Evolutionary conservation across 2,797 vertebrate species (phyloP), one percentile per base, ranked within the genome.

Genomic region (Dryobates pubescens): DNA sequence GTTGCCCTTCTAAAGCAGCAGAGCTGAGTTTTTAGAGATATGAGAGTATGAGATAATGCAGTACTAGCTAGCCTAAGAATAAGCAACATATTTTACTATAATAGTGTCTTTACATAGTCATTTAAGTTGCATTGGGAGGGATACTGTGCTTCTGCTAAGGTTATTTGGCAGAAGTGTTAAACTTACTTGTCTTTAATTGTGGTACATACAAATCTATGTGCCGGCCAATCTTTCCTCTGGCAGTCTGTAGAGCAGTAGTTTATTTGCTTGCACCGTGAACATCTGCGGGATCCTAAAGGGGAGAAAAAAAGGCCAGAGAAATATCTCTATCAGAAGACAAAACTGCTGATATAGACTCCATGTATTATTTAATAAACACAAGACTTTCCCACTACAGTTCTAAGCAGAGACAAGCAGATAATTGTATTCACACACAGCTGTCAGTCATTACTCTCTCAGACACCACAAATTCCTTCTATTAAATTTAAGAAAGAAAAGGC

Each of bases 201-300:
- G 27, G 96, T 98, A 95, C 99, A 99, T 45, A 98, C 65, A 27
- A 97, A 95, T 76, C 96, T 97, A 84, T 99, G 99, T 9, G 94
- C 96, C 22, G 96, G 97, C 99, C 99, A 99, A 88, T 99, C 98
- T 82, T 98, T 96, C n/a, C 94, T 97, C 97, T 99, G 99, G 93
- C 99, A 99, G 2, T 69, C 63, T 41, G 90, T 89, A 23, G 98
- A 99, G 95, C 99, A 99, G 74, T 99, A 99, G 63, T 91, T 89
- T 0, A 96, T 97, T 92, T 98, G 98, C 95, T 98, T 98, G 93
- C 99, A 99, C 17, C 97, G 97, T 6, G 97, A 98, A 87, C 99
- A 99, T 17, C 97, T 97, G 43, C 98, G 96, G 17, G 96, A 96
- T 20, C 98, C 99, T 99, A 86, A 45, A 43, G 41, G 41, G 38